Conservation (phyloP, 2,888 invertebrate genomes). For the Carcina quercana region DNA sequence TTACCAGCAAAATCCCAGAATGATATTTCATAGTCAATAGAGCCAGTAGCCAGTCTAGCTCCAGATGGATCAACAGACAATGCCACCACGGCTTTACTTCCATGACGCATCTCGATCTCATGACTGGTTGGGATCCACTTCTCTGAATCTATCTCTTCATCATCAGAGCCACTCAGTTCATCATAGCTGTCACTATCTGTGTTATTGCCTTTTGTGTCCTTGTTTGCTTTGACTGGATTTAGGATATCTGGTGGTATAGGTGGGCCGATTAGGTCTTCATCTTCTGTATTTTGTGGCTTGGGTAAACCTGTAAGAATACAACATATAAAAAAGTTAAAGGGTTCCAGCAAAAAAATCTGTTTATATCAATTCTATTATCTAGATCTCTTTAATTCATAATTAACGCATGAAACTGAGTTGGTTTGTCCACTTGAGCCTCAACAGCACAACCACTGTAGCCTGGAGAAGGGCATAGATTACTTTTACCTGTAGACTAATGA, state of each 20-base stretch:
- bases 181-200: slow-evolving; percentile 53
- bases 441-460: no score
- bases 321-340: no score
- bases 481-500: no score
- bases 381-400: no score
- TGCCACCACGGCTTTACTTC: slow-evolving; percentile 91
- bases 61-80: slow-evolving; percentile 95
- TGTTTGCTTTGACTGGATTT: slow-evolving; percentile 24
- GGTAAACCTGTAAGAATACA: not conserved
- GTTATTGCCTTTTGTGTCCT: slow-evolving; percentile 21
- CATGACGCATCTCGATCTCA: slow-evolving; percentile 89
- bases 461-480: no score
- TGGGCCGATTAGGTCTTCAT: slow-evolving; percentile 34
- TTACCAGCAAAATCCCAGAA: slow-evolving; percentile 96
- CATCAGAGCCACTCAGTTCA: slow-evolving; percentile 64
- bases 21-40: slow-evolving; percentile 95
- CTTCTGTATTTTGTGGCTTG: slow-evolving; percentile 10
- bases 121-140: slow-evolving; percentile 82
- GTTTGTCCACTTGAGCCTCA: no score
- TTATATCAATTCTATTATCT: no score
- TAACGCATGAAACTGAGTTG: no score
- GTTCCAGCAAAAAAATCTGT: no score
- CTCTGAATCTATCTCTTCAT: slow-evolving; percentile 59
- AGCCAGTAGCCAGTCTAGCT: slow-evolving; percentile 91
- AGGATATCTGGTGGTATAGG: slow-evolving; percentile 29